Conservation (phyloP, 2,797 vertebrate genomes). For the Coccyzus lansbergi region DNA sequence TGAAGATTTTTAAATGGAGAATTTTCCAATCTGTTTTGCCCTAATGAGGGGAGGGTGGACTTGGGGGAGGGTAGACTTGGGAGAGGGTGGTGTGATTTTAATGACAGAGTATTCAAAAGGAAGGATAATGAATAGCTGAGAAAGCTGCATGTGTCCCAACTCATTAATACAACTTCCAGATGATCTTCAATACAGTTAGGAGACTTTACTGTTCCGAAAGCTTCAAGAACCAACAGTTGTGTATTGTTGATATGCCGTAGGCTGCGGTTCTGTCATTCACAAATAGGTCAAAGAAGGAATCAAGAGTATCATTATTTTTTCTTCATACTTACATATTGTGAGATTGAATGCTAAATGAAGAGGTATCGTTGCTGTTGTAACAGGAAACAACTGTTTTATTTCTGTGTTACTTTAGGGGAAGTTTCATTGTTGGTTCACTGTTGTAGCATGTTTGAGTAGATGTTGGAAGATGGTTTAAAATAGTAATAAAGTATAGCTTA, state of each 20-base stretch:
- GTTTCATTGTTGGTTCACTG: not conserved
- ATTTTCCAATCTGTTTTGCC: not conserved
- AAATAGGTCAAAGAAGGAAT: not conserved
- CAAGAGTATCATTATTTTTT: not conserved
- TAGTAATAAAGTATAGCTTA: not conserved
- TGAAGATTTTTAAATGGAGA: not conserved
- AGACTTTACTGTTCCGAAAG: not conserved
- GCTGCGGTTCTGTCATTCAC: not conserved
- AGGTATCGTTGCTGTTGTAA: not conserved
- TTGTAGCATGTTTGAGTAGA: not conserved
- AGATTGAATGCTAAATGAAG: fast-evolving
- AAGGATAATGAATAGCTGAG: not conserved
- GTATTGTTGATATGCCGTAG: not conserved
- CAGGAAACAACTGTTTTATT: not conserved
- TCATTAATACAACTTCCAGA: not conserved
- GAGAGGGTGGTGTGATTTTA: not conserved
- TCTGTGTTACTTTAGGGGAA: not conserved
- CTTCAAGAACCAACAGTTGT: not conserved
- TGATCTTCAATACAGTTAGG: not conserved
- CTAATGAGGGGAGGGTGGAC: not conserved
- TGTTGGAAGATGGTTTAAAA: not conserved
- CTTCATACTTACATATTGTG: not conserved
- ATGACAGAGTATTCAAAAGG: not conserved
- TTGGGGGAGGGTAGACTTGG: too few species aligned
- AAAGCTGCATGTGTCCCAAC: not conserved